Percentiles rank a stretch among this genome's conserved stretches.
Evolutionary conservation across 2,113 vertebrate genomes (phyloP).

Genomic region (Myxocyprinus asiaticus): DNA sequence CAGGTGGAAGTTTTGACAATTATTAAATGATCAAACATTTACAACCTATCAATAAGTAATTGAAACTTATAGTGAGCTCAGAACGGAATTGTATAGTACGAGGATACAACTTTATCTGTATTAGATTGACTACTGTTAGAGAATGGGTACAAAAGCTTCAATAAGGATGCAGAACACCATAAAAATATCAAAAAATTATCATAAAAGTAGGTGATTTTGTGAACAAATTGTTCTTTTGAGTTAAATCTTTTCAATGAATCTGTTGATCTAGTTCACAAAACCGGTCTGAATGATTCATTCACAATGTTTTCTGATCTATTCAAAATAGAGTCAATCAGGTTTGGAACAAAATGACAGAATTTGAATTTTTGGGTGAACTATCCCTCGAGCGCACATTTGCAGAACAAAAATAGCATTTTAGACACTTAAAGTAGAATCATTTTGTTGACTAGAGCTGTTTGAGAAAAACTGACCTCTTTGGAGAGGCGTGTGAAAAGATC

Average conservation of each 20-base stretch:
- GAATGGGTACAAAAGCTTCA: background rate
- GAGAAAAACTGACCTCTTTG: slow-evolving; percentile 83
- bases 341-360: background rate
- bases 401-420: background rate
- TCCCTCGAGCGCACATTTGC: background rate
- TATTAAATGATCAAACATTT: background rate
- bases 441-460: background rate
- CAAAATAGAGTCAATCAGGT: background rate
- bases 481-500: slow-evolving; percentile 96
- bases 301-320: too few relatives aligned
- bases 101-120: too few relatives aligned
- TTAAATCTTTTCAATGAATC: too few relatives aligned
- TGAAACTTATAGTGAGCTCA: background rate
- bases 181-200: too few relatives aligned
- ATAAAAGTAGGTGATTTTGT: too few relatives aligned
- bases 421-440: background rate
- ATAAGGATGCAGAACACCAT: background rate
- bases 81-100: too few relatives aligned
- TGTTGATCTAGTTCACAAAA: too few relatives aligned
- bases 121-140: too few relatives aligned
- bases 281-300: too few relatives aligned
- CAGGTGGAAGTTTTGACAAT: background rate
- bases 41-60: background rate
- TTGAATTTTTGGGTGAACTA: background rate
- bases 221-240: too few relatives aligned